Conservation (phyloP, 1,140 invertebrate genomes). For the Drosophila lacteicornis region DNA sequence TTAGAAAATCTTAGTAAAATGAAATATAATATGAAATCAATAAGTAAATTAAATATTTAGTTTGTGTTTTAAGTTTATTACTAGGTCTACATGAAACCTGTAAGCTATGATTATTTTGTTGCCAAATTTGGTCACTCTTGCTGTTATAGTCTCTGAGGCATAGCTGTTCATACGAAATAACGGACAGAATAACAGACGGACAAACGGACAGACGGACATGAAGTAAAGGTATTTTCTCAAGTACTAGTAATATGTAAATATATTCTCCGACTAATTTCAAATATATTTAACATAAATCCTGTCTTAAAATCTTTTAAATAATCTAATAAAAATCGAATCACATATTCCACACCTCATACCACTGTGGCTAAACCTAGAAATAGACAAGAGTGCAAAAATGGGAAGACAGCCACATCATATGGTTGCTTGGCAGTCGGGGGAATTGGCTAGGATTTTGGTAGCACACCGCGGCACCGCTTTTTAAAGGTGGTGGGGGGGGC, state of each 20-base stretch:
- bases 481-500: constrained; percentile 2
- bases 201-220: no score
- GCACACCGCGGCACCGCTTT: constrained; percentile 16
- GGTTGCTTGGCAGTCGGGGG: constrained; percentile 58
- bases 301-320: no score
- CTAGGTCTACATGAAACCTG: neutral
- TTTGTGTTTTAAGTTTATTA: neutral
- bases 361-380: constrained; percentile 30
- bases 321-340: no score
- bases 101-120: no score
- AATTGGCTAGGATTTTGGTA: constrained; percentile 66
- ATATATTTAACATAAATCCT: no score
- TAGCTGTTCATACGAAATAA: no score
- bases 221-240: neutral
- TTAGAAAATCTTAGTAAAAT: neutral
- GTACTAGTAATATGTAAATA: neutral
- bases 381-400: constrained; percentile 47
- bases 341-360: neutral
- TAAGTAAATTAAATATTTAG: neutral
- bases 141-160: no score
- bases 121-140: no score
- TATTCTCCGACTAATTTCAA: neutral
- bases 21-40: neutral
- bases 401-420: constrained; percentile 50
- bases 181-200: no score